A percentile compares a stretch with the other conserved stretches of the same genome.
These are phyloP conservation scores for Caenorhabditis briggsae DNA, from an alignment of 1,140 invertebrate species.

Conservation along the genomic window DNA sequence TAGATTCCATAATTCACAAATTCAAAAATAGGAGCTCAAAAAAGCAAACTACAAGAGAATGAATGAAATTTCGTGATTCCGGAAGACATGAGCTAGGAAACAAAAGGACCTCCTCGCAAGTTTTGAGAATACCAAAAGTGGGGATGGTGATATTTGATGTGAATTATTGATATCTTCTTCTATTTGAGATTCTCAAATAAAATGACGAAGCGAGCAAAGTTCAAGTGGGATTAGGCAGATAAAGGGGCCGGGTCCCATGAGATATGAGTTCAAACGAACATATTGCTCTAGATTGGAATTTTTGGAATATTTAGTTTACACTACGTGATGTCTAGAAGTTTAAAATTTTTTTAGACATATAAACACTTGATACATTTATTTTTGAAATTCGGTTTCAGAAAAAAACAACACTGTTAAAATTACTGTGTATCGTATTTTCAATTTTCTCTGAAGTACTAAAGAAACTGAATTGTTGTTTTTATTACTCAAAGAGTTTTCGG, in stretches of 20 bases:
- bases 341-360: no score
- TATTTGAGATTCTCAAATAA: background rate
- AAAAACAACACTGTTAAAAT: no score
- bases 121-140: background rate
- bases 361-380: no score
- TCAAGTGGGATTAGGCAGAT: conserved; percentile 10
- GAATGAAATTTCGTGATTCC: background rate
- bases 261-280: background rate
- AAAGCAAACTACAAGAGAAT: background rate
- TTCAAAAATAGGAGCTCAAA: background rate
- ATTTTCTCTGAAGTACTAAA: no score
- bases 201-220: conserved; percentile 40
- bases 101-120: conserved; percentile 19
- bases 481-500: no score
- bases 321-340: no score
- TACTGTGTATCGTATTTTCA: no score
- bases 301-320: no score
- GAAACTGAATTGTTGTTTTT: no score
- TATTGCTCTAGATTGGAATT: no score
- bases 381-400: no score
- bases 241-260: background rate
- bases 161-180: conserved; percentile 38
- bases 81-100: background rate
- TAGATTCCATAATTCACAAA: no score
- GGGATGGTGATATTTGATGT: conserved; percentile 45